Base-by-base conservation (phyloP, 1,140 invertebrate genomes). In the Diorhabda carinulata region DNA sequence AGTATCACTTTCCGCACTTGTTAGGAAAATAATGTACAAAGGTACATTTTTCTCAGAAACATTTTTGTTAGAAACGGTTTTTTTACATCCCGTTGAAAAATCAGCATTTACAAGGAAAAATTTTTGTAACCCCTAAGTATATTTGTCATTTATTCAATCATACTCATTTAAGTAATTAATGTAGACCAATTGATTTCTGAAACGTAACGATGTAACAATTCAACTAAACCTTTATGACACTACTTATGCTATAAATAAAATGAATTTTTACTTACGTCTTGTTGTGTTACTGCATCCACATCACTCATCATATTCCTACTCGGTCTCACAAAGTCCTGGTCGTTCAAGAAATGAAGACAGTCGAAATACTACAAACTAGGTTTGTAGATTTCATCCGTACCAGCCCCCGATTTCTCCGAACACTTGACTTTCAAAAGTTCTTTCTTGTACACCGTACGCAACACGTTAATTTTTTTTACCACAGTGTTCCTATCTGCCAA, bases 381-480 rank as follows among this genome's bases (percentile, higher is more conserved):
- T 52, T 70, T 60, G 61, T 70, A 70, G n/a, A 66, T 66, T 5
- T 70, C 64, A 10, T 64, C 45, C 42, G 25, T 52, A 43, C 60
- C 47, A 63, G 61, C 43, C 61, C 67, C 67, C 52, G 45, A 64
- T 64, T 44, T 6, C 10, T 56, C 41, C 25, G 67, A 68, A 64
- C 47, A 47, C 40, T 57, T 57, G 7, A 64, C 45, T 59, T 68
- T 68, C 41, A 10, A 47, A 25, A 65, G 52, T 65, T 69, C 68
- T 43, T 65, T 69, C 41, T 57, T 58, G 44, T 69, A 69, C 43
- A 65, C 68, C 3, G 62, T 69, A 42, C 62, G 62, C 62, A 69
- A 52, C 41, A 57, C 40, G 40, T 69, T 65, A 64, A 65, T 65
- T 65, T 69, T 69, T 63, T 69, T 69, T n/a, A 65, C 43, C 42